phyloP scores from a whole-genome alignment of 2,888 invertebrate genomes.

The Tenthredo distinguenda region DNA sequence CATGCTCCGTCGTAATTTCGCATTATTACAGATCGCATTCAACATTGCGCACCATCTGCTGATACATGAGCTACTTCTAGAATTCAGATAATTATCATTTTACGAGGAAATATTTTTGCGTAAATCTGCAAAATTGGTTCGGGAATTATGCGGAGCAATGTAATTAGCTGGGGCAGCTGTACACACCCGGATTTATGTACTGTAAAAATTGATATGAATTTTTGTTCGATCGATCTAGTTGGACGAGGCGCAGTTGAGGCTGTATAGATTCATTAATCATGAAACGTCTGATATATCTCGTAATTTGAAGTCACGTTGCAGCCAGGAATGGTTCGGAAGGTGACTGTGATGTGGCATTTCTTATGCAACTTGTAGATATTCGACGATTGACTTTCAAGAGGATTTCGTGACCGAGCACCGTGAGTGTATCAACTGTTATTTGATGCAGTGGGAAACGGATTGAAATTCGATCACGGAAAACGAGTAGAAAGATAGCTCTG shows the following conservation, averaged over 20 bases:
- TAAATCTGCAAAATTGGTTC: background rate
- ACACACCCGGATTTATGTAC: too few species aligned
- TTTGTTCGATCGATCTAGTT: background rate
- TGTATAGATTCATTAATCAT: background rate
- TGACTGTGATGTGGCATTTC: background rate
- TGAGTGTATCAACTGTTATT: constrained; percentile 29
- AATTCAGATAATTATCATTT: background rate
- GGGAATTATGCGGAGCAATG: background rate
- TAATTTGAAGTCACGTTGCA: background rate
- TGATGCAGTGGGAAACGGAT: constrained; percentile 30
- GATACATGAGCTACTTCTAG: background rate
- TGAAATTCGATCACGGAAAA: constrained; percentile 31
- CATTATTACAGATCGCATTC: background rate
- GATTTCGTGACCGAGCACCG: constrained; percentile 44
- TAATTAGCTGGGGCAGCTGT: too few species aligned
- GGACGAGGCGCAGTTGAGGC: background rate
- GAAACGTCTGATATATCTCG: background rate
- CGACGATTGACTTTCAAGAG: constrained; percentile 38
- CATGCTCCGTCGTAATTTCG: background rate
- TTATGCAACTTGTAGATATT: constrained; percentile 23
- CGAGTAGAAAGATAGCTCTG: background rate
- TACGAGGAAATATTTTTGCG: background rate
- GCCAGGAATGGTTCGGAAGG: background rate
- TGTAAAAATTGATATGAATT: background rate
- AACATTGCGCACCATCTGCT: background rate